Conservation (phyloP, 2,888 invertebrate genomes). For the Drosophila austrosaltans region DNA sequence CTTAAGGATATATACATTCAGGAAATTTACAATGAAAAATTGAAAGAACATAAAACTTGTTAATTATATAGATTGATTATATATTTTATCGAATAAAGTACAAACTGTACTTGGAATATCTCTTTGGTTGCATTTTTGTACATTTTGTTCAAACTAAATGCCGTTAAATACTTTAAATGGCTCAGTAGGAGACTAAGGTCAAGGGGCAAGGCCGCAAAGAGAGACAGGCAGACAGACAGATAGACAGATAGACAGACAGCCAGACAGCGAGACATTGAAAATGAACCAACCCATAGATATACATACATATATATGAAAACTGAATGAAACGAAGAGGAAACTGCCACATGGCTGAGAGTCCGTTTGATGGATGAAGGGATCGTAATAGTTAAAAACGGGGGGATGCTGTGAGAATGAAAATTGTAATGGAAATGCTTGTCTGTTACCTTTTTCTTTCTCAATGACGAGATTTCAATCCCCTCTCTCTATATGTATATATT, state of each 20-base stretch:
- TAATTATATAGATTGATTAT: neutral
- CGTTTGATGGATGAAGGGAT: slow-evolving; percentile 23
- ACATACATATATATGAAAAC: slow-evolving; percentile 11
- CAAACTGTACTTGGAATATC: neutral
- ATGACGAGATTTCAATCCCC: neutral
- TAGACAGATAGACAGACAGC: neutral
- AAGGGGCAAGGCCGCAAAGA: slow-evolving; percentile 43
- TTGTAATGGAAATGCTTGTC: neutral
- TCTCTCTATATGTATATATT: neutral
- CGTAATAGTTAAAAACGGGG: neutral
- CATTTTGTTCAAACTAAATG: slow-evolving; percentile 15
- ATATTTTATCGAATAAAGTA: neutral
- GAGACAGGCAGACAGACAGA: slow-evolving; percentile 13
- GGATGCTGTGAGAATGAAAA: slow-evolving; percentile 13
- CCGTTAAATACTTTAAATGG: slow-evolving; percentile 53
- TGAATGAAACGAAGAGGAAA: slow-evolving; percentile 37
- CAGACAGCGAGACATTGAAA: neutral
- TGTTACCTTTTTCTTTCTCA: slow-evolving; percentile 1
- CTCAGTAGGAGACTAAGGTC: slow-evolving; percentile 58
- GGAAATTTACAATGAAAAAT: no score
- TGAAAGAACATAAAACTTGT: neutral
- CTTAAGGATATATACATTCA: no score
- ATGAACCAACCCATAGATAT: neutral
- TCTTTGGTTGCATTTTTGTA: neutral
- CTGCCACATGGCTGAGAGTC: slow-evolving; percentile 2